These are phyloP conservation scores for Hyppa rectilinea DNA, from an alignment of 2,888 invertebrate genomes.

Conservation along the genomic window DNA sequence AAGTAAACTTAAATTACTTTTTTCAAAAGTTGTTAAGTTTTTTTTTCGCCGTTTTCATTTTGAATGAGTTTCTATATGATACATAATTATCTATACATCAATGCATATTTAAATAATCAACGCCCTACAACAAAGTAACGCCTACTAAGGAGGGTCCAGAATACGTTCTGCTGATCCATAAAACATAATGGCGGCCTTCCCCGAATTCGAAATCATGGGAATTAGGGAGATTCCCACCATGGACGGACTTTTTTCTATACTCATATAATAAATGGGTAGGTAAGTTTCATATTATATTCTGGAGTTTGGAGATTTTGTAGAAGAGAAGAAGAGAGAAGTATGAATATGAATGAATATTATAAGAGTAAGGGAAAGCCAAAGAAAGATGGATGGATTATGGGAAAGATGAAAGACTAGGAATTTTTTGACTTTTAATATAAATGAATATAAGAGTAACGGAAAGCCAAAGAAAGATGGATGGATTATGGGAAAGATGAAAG, in stretches of 20 bases:
- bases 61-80: neutral
- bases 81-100: neutral
- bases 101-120: neutral
- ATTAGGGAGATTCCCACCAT: constrained; percentile 29
- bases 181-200: constrained; percentile 45
- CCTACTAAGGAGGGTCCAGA: constrained; percentile 31
- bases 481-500: too few relatives aligned
- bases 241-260: neutral
- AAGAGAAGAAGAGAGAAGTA: too few relatives aligned
- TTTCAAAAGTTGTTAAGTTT: too few relatives aligned
- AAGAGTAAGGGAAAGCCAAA: neutral
- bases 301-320: neutral
- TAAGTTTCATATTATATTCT: neutral
- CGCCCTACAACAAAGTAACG: constrained; percentile 43
- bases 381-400: too few relatives aligned
- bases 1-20: too few relatives aligned
- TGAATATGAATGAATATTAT: too few relatives aligned
- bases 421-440: too few relatives aligned
- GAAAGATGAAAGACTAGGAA: too few relatives aligned
- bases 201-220: constrained; percentile 28
- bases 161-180: constrained; percentile 43
- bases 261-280: neutral
- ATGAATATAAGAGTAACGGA: too few relatives aligned
- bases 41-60: too few relatives aligned
- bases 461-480: too few relatives aligned